These are phyloP conservation scores for Macquaria australasica DNA, from an alignment of 2,113 vertebrate species.

Conservation along the genomic window DNA sequence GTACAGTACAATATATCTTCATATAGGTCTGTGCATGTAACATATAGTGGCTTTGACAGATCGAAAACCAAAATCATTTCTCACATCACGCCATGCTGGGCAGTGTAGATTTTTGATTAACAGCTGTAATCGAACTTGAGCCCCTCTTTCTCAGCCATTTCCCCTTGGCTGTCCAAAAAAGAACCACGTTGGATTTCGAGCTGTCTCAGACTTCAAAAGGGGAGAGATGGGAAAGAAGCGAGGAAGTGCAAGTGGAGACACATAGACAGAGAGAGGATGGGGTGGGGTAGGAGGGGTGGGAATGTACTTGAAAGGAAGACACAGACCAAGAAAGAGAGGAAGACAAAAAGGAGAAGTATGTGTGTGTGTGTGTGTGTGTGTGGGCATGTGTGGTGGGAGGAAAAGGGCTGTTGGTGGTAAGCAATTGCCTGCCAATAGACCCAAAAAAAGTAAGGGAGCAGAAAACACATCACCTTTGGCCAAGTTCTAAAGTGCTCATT, in stretches of 20 bases:
- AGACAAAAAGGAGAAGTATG: slow-evolving; percentile 57
- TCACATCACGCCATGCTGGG: slow-evolving; percentile 71
- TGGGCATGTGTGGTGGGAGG: slow-evolving; percentile 33
- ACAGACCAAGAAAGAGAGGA: slow-evolving; percentile 55
- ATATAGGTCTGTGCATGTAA: slow-evolving; percentile 54
- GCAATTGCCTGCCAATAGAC: slow-evolving; percentile 66
- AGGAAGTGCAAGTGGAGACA: slow-evolving; percentile 72
- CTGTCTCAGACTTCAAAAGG: slow-evolving; percentile 80
- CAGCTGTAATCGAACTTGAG: slow-evolving; percentile 79
- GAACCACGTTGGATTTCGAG: slow-evolving; percentile 70
- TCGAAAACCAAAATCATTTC: slow-evolving; percentile 75
- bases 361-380: slow-evolving; percentile 23
- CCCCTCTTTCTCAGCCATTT: slow-evolving; percentile 76
- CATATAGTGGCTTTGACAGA: slow-evolving; percentile 65
- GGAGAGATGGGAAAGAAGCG: slow-evolving; percentile 68
- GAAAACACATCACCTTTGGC: slow-evolving; percentile 67
- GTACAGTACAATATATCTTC: slow-evolving; percentile 61
- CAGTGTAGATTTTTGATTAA: slow-evolving; percentile 79
- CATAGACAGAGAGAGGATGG: slow-evolving; percentile 51
- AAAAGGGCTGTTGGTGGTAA: slow-evolving; percentile 53
- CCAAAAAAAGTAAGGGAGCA: slow-evolving; percentile 51
- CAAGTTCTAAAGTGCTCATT: slow-evolving; percentile 71
- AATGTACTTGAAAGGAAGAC: slow-evolving; percentile 73
- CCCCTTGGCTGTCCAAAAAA: slow-evolving; percentile 75
- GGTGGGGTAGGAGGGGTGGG: slow-evolving; percentile 50